Percentiles rank a stretch among this genome's conserved stretches.
These are phyloP conservation scores for Manduca sexta DNA, from an alignment of 1,140 invertebrate species.

Conservation along the genomic window DNA sequence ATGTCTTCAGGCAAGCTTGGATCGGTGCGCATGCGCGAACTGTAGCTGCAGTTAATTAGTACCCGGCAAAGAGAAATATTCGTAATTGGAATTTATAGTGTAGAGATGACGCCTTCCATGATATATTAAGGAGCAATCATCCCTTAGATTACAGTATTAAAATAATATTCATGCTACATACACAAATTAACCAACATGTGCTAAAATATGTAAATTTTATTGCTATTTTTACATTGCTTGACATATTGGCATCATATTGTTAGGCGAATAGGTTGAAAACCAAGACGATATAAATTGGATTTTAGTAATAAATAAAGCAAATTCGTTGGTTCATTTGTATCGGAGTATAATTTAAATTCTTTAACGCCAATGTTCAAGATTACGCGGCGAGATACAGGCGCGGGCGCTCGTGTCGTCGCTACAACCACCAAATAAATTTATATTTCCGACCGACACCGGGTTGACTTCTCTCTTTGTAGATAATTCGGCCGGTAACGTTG, in stretches of 20 bases:
- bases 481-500: slow-evolving; percentile 71
- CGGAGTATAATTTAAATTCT: slow-evolving; percentile 73
- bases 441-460: slow-evolving; percentile 66
- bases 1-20: slow-evolving; percentile 46
- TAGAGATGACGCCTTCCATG: slow-evolving; percentile 27
- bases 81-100: slow-evolving; percentile 51
- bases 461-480: slow-evolving; percentile 70
- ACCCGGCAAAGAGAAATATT: slow-evolving; percentile 51
- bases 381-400: slow-evolving; percentile 65
- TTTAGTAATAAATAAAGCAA: slow-evolving; percentile 67
- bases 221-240: no score
- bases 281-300: slow-evolving; percentile 71
- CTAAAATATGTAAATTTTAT: no score
- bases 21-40: slow-evolving; percentile 54
- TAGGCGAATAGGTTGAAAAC: slow-evolving; percentile 17
- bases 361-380: slow-evolving; percentile 73
- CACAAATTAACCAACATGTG: no score
- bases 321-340: slow-evolving; percentile 71
- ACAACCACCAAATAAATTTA: slow-evolving; percentile 72
- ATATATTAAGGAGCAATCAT: slow-evolving; percentile 27
- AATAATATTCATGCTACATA: no score
- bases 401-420: slow-evolving; percentile 64
- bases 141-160: neutral
- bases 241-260: no score
- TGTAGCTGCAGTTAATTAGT: slow-evolving; percentile 60